Percentiles rank a stretch among this genome's conserved stretches.
Evolutionary conservation across 2,888 invertebrate genomes (phyloP).

Genomic region (Mesodorylaimus sp.): DNA sequence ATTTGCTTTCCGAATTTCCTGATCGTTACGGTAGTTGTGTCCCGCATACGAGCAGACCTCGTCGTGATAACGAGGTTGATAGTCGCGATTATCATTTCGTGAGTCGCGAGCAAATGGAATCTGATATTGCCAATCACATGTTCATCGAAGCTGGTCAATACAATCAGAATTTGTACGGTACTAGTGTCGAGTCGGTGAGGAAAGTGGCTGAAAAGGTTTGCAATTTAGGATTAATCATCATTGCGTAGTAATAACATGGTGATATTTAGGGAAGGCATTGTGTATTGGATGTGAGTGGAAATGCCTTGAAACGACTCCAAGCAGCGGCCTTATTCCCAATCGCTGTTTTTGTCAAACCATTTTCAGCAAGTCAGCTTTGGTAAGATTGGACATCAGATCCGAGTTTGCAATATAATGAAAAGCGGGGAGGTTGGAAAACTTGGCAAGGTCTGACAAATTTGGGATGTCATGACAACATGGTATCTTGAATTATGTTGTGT

Average conservation of each 20-base stretch:
- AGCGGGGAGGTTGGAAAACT: too few species aligned
- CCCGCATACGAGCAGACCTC: slow-evolving; percentile 91
- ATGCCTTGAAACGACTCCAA: slow-evolving; percentile 95
- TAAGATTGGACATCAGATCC: slow-evolving; percentile 41
- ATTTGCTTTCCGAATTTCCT: slow-evolving; percentile 92
- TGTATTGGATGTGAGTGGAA: slow-evolving; percentile 97
- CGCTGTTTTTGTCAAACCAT: slow-evolving; percentile 95
- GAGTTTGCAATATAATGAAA: too few species aligned
- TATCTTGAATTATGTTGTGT: too few species aligned
- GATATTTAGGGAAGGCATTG: slow-evolving; percentile 98
- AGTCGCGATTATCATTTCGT: slow-evolving; percentile 98
- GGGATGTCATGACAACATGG: too few species aligned
- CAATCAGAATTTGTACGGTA: slow-evolving; percentile 97
- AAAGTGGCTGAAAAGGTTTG: slow-evolving; percentile 87
- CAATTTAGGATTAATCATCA: slow-evolving; percentile 46
- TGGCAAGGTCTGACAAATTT: too few species aligned
- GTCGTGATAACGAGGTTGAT: slow-evolving; percentile 88
- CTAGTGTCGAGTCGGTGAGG: slow-evolving; percentile 84
- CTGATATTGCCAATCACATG: slow-evolving; percentile 60
- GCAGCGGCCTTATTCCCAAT: slow-evolving; percentile 92
- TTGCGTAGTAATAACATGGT: slow-evolving; percentile 9
- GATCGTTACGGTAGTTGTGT: slow-evolving; percentile 98
- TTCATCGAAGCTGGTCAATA: slow-evolving; percentile 99
- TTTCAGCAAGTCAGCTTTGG: slow-evolving; percentile 87
- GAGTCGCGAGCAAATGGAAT: slow-evolving; percentile 35